Conservation (phyloP, 2,113 vertebrate species). For the Poecile atricapillus region DNA sequence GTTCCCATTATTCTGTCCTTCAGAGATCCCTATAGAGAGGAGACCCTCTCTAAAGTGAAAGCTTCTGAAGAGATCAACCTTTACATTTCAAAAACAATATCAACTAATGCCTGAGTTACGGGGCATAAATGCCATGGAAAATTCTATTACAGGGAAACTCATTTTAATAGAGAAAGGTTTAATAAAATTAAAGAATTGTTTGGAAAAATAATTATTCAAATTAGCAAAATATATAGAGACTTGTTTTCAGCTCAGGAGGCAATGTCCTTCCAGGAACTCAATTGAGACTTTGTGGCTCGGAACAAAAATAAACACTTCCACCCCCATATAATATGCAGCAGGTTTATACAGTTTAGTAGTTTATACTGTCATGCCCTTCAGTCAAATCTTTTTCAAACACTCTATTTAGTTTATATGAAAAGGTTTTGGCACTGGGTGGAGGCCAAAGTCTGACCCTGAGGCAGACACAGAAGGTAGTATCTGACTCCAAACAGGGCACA, state of each 20-base stretch:
- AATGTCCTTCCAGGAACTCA: neutral
- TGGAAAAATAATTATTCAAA: neutral
- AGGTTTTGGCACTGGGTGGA: neutral
- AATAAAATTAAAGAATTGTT: neutral
- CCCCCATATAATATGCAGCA: neutral
- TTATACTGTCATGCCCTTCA: neutral
- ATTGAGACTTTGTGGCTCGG: accelerated
- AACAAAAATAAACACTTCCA: neutral
- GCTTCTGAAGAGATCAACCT: neutral
- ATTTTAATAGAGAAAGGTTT: neutral
- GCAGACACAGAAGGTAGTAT: neutral
- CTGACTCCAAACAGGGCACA: neutral
- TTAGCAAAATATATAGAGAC: accelerated
- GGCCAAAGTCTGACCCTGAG: neutral
- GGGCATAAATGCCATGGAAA: neutral
- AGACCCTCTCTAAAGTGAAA: neutral
- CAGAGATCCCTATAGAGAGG: neutral
- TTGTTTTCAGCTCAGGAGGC: neutral
- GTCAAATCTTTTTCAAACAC: neutral
- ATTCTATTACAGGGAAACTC: neutral
- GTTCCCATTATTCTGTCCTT: neutral
- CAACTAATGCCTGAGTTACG: neutral
- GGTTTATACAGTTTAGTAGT: neutral
- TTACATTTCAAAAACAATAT: neutral
- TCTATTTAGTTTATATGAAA: neutral